Evolutionary conservation across 2,113 vertebrate species (phyloP), one percentile per base, ranked within the genome.

Genomic region (Progne subis): DNA sequence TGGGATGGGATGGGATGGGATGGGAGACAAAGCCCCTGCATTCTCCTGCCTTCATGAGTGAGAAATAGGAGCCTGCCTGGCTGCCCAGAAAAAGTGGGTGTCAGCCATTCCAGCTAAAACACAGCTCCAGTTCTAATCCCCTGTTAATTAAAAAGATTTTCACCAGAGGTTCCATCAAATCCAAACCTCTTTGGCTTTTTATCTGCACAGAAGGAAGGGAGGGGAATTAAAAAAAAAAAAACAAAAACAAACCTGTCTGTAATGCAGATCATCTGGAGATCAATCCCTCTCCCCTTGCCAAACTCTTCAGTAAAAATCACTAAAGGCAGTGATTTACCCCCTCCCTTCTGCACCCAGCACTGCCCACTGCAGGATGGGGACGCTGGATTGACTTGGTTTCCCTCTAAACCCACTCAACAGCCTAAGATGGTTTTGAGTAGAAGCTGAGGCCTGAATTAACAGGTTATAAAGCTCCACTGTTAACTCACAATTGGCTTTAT

Each of bases 111-210:
- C 74, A 94, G 44, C 47, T 57, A 43, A n/a, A 70, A 79, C 72
- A 28, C 1, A 1, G 52, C 89, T 69, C 53, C 46, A 41, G 44
- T 4, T 3, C 69, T 67, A 72, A 78, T 34, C 49, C 23, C 76
- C 52, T 57, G 46, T 31, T 94, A 94, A 97, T 92, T 81, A 86
- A 97, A 75, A 76, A 92, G 60, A 88, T 92, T 80, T 88, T 77
- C 43, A 68, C 72, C 26, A 11, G 1, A 64, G 71, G 39, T 13
- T 74, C 77, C 83, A 60, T 43, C 86, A 59, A 75, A 82, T 41
- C 28, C 69, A 46, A 92, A 86, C 50, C 41, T 71, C 61, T 69
- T 41, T 8, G 20, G 75, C 56, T 84, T 90, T 88, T 87, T 32
- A 75, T 31, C 72, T 31, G 79, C 75, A 59, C 74, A 76, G 81